Base-by-base conservation (phyloP, 2,797 vertebrate genomes). In the Phoebastria nigripes region DNA sequence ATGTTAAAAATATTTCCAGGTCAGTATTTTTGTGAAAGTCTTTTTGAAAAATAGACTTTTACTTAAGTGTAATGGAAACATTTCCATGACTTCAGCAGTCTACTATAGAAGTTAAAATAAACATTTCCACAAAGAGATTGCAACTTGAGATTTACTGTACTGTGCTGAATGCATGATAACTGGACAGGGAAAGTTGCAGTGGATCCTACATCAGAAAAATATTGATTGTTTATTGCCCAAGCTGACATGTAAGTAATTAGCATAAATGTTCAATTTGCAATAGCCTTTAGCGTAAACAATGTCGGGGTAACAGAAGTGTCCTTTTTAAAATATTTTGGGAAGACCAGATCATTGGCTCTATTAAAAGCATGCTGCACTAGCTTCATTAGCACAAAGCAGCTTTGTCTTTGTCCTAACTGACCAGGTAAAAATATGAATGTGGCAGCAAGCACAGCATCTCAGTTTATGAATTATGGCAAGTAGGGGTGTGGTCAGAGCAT, bases 401-500 rank as follows among this genome's bases (percentile, higher is more conserved):
- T 77, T 93, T 96, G 92, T 85, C 93, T 93, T 95, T 94, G 89
- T 94, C 69, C 72, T 86, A 52, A 90, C 25, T 69, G 65, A 58
- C 82, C 72, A 83, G 72, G 84, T 96, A 26, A 62, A 93, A 91
- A 93, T 16, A 51, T 2, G 35, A 65, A 77, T 20, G 82, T 94
- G 92, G 89, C 61, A 95, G 93, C 74, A 74, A 78, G 92, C 87
- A 69, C 33, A 76, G 66, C 61, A n/a, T 35, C 73, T 74, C 0
- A 0, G 46, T 71, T 58, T 55, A 87, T 89, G 82, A 95, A 92
- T 92, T 89, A 85, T 93, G 73, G 90, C 84, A 83, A 12, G 58
- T 21, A 95, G 91, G 94, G 93, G 92, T 88, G 96, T 92, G 95
- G 93, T 93, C 95, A 96, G 76, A 78, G 51, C 82, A 69, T 2